Base-by-base conservation (phyloP, 2,888 invertebrate genomes). In the Melinaea marsaeus region DNA sequence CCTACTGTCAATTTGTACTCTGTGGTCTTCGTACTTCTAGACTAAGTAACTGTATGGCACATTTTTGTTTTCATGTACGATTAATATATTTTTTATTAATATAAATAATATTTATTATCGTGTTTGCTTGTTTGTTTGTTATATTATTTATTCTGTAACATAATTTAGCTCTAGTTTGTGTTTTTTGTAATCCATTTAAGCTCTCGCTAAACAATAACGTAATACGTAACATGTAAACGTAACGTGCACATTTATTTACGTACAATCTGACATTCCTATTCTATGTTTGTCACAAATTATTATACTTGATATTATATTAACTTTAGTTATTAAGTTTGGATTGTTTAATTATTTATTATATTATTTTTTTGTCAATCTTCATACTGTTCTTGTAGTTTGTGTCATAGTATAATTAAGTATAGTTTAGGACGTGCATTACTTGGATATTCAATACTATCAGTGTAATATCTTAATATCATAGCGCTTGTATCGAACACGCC, bases 381-480 rank as follows among this genome's bases (percentile, higher is more conserved):
- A 32, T 71, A 66, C 76, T 69, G 73, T 75, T 77, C 74, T 71
- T 73, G 76, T 80, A 76, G 72, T 76, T 77, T 70, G 78, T 83
- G 79, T 83, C 73, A 70, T 82, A 81, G 77, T 68, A 72, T 83
- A 83, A 76, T 70, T 78, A 37, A 61, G 51, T 46, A 74, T 77
- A 78, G 76, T 76, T 75, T 77, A 81, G 79, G 77, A 79, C 79
- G 77, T 78, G 72, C 77, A 80, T 75, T 80, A 80, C 78, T 71
- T 80, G 79, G 42, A 79, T 74, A 77, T 81, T 79, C 79, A 77
- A 75, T 62, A 63, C 59, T 66, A 64, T 58, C 47, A 59, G 62
- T 67, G 57, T 60, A 37, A 56, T 34, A 57, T 56, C 47, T 51
- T 51, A 48, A 3, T 51, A 51, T 32, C 32, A 32, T 32, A 32